Evolutionary conservation across 2,797 vertebrate species (phyloP).

Genomic region (Merluccius polli): DNA sequence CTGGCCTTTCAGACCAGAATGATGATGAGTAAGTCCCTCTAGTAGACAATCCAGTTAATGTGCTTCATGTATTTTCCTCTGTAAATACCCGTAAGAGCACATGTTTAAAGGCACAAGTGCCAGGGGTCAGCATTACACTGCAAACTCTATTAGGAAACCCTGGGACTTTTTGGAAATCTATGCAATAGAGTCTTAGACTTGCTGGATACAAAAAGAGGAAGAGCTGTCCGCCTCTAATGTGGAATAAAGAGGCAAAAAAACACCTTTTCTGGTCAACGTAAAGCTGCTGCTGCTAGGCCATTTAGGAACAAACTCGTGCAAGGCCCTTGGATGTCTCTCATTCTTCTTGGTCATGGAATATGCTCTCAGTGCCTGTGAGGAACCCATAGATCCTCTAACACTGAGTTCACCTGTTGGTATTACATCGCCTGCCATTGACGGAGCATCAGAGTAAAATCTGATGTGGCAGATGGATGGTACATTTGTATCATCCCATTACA

Average conservation of each 20-base stretch:
- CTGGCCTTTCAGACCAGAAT: slow-evolving; percentile 77
- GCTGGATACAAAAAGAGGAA: background rate
- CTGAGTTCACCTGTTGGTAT: background rate
- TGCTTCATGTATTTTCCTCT: slow-evolving; percentile 39
- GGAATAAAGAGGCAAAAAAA: background rate
- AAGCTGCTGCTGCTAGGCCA: background rate
- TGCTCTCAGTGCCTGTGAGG: background rate
- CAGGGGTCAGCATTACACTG: slow-evolving; percentile 13
- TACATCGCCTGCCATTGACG: background rate
- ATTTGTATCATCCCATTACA: background rate
- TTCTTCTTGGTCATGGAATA: background rate
- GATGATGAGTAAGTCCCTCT: slow-evolving; percentile 77
- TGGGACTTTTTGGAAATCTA: slow-evolving; percentile 13
- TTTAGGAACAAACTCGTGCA: background rate
- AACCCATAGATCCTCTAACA: background rate
- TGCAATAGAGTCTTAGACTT: background rate
- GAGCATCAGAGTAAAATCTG: background rate
- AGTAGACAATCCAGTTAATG: slow-evolving; percentile 48
- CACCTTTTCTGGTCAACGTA: background rate
- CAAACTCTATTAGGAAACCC: background rate
- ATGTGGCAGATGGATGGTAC: background rate
- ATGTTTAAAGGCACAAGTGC: slow-evolving; percentile 21
- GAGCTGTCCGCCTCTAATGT: background rate
- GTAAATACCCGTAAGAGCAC: background rate
- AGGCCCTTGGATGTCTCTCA: background rate